Base-by-base conservation (phyloP, 2,888 invertebrate species). In the Cataglyphis altisquamis region DNA sequence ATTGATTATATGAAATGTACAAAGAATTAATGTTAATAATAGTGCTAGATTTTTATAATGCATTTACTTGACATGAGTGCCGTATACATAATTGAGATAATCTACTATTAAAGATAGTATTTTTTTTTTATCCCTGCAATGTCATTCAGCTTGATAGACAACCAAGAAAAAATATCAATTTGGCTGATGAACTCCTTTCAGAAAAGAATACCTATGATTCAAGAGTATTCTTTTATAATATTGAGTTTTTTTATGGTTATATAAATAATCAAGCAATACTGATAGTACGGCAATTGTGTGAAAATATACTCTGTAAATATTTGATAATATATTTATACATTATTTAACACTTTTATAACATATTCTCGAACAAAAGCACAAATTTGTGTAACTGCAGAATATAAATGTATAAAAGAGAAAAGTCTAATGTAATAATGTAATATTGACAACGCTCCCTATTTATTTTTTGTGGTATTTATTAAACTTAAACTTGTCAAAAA, bases 281-380 rank as follows among this genome's bases (percentile, higher is more conserved):
- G 25, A 55, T 32, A 55, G 66, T 60, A 82, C 32, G 68, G 57
- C 45, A 77, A 81, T 85, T 72, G 75, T 75, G 78, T 84, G 60
- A 36, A 70, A 77, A 77, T 41, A 41, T 78, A 78, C 67, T 78
- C 77, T 78, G 68, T 78, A 68, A 78, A 84, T 83, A 72, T n/a
- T 32, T 75, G 36, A 86, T 86, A 84, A 88, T 89, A 91, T 90
- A 92, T 91, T 91, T 92, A 92, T 92, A 91, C 85, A 89, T 88
- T 89, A 90, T 91, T 91, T 92, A 92, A 89, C 88, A 92, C 87
- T 92, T 92, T 92, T 92, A 90, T 90, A 89, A 88, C 18, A 45
- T 52, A 52, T 75, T 77, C 63, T 87, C 52, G 67, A 52, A 75
- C 74, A 75, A 63, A 45, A 80, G 81, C 78, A 85, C 45, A 62